Evolutionary conservation across 2,113 vertebrate genomes (phyloP).

Genomic region (Pygoscelis adeliae): DNA sequence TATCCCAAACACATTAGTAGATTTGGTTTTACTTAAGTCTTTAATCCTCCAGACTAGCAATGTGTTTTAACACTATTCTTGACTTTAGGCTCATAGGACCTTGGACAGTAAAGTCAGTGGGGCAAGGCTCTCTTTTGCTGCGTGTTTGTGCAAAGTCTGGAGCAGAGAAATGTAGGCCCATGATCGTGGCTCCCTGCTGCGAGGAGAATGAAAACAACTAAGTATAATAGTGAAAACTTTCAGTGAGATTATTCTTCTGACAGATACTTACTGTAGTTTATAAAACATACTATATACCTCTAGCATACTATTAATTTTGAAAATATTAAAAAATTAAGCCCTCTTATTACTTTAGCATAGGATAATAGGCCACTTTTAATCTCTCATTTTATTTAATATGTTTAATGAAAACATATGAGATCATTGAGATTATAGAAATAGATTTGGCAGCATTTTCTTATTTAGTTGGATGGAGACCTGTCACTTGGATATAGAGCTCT

Average conservation of each 20-base stretch:
- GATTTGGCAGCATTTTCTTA: conserved; percentile 59
- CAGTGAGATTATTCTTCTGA: background rate
- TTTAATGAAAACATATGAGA: conserved; percentile 70
- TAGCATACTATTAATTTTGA: background rate
- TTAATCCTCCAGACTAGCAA: background rate
- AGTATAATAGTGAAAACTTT: background rate
- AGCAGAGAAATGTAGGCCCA: background rate
- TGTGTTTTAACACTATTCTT: background rate
- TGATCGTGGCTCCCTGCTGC: background rate
- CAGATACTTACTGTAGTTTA: background rate
- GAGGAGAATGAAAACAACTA: background rate
- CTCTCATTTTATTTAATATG: conserved; percentile 27
- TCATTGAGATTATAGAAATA: conserved; percentile 45
- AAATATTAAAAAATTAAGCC: background rate
- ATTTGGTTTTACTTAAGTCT: background rate
- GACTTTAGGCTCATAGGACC: background rate
- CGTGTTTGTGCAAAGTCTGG: background rate
- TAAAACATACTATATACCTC: background rate
- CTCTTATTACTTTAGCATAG: background rate
- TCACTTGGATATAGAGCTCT: conserved; percentile 47
- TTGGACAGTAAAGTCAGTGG: rapidly evolving
- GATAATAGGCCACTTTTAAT: background rate
- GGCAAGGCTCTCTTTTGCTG: background rate
- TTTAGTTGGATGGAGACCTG: conserved; percentile 58
- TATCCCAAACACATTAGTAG: background rate